phyloP scores from a whole-genome alignment of 2,797 vertebrate species.

The Cercopithecus diana region DNA sequence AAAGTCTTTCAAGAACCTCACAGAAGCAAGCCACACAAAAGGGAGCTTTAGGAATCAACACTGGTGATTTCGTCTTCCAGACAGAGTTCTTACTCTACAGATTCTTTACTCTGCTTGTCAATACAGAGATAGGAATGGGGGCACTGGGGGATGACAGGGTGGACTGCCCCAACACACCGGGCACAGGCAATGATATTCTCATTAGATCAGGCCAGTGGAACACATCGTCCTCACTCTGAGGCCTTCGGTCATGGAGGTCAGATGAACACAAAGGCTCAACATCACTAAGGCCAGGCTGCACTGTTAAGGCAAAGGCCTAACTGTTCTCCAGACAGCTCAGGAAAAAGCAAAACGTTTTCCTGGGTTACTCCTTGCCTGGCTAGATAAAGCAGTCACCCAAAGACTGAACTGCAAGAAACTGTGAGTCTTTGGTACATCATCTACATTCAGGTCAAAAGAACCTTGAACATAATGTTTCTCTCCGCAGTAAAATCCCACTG shows the following conservation, averaged over 20 bases:
- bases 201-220: not conserved
- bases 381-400: not conserved
- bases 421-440: not conserved
- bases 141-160: rapidly evolving
- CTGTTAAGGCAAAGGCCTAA: no score
- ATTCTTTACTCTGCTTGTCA: not conserved
- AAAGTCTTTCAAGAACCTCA: not conserved
- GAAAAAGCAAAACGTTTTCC: not conserved
- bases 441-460: not conserved
- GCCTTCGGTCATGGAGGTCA: not conserved
- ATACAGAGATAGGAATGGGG: not conserved
- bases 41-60: not conserved
- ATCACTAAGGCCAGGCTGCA: not conserved
- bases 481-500: not conserved
- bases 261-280: not conserved
- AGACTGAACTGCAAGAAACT: not conserved
- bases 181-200: not conserved
- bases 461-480: not conserved
- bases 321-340: not conserved
- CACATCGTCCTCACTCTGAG: not conserved
- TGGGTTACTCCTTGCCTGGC: not conserved
- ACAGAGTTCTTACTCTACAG: not conserved
- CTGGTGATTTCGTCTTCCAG: not conserved
- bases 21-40: not conserved
- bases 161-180: not conserved